Conservation (phyloP, 1,140 invertebrate species). For the Platyura marginata region DNA sequence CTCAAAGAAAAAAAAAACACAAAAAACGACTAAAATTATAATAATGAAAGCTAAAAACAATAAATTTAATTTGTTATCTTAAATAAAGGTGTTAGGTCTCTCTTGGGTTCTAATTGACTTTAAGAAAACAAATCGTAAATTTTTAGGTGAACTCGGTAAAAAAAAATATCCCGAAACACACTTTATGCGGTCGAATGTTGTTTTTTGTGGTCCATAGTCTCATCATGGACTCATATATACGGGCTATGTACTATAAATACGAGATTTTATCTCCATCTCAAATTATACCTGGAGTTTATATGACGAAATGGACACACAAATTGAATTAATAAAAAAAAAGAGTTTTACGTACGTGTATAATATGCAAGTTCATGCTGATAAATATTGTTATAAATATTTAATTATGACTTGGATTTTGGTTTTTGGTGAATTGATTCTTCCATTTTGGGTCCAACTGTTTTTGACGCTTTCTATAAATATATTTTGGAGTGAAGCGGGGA, state of each 20-base stretch:
- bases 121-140: neutral
- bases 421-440: too few species aligned
- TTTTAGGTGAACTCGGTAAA: neutral
- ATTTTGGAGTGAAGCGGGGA: too few species aligned
- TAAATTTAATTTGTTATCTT: neutral
- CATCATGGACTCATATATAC: neutral
- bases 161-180: neutral
- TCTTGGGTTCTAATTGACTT: neutral
- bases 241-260: too few species aligned
- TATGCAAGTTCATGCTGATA: neutral
- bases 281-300: neutral
- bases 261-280: neutral
- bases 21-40: too few species aligned
- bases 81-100: neutral
- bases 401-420: too few species aligned
- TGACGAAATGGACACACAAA: neutral
- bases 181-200: neutral
- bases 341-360: neutral
- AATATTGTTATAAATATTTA: too few species aligned
- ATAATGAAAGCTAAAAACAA: neutral
- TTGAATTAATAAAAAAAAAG: neutral
- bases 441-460: too few species aligned
- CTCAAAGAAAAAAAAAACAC: too few species aligned
- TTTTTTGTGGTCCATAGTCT: neutral
- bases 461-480: too few species aligned